phyloP scores from a whole-genome alignment of 2,888 invertebrate species.

The Taphrorychus bicolor region DNA sequence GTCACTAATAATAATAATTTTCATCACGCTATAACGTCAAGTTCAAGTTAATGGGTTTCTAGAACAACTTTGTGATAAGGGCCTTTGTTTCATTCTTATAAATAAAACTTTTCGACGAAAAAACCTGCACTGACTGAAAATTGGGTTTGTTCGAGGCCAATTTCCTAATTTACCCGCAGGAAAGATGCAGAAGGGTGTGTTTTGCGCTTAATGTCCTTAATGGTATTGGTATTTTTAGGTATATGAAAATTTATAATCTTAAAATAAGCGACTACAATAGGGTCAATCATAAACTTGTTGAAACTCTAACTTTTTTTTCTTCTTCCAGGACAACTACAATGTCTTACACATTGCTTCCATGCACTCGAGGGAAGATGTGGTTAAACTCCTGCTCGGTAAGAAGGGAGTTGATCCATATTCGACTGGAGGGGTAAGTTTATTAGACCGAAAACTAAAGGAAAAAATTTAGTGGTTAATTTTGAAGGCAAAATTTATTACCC shows the following conservation, averaged over 20 bases:
- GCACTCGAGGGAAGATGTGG: constrained; percentile 94
- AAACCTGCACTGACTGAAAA: background rate
- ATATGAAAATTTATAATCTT: constrained; percentile 23
- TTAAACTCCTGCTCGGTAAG: constrained; percentile 86
- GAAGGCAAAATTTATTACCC: too few relatives aligned
- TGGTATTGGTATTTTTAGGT: constrained; percentile 13
- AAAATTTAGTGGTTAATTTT: too few relatives aligned
- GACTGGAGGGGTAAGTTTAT: constrained; percentile 91
- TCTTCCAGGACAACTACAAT: constrained; percentile 90
- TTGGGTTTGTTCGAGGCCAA: background rate
- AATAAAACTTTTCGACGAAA: background rate
- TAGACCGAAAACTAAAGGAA: too few relatives aligned
- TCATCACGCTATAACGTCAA: background rate
- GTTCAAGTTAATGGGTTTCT: background rate
- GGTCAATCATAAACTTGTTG: background rate
- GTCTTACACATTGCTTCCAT: constrained; percentile 94
- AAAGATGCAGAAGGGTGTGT: constrained; percentile 23
- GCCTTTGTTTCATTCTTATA: background rate
- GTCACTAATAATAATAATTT: background rate
- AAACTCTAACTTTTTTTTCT: background rate
- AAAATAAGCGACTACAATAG: constrained; percentile 5
- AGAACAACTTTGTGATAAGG: background rate
- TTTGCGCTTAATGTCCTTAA: constrained; percentile 3
- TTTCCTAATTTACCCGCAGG: constrained; percentile 22
- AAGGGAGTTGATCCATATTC: constrained; percentile 91